phyloP scores from a whole-genome alignment of 2,888 invertebrate genomes.

The Laothoe populi region DNA sequence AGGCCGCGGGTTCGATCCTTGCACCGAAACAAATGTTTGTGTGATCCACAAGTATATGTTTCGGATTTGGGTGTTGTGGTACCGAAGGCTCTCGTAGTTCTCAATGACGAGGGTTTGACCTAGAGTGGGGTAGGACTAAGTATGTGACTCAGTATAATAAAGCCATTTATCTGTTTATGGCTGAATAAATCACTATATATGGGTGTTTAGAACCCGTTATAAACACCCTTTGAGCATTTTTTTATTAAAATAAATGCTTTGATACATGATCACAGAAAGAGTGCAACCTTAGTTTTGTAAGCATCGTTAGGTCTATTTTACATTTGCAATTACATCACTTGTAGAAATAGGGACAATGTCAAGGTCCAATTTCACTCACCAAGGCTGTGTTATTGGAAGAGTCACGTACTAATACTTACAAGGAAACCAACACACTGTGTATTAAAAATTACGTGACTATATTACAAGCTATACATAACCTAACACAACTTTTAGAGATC shows the following conservation, averaged over 20 bases:
- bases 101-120: too few relatives aligned
- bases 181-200: too few relatives aligned
- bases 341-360: constrained; percentile 68
- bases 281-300: constrained; percentile 60
- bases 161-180: too few relatives aligned
- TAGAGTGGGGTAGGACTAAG: too few relatives aligned
- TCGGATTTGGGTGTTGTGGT: too few relatives aligned
- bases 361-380: constrained; percentile 67
- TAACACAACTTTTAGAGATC: constrained; percentile 9
- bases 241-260: constrained; percentile 36
- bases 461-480: constrained; percentile 16
- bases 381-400: constrained; percentile 20
- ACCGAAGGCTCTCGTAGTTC: too few relatives aligned
- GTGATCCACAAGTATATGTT: too few relatives aligned
- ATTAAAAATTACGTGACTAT: constrained; percentile 22
- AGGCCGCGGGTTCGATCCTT: too few relatives aligned
- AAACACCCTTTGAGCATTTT: constrained; percentile 30
- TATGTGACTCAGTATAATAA: too few relatives aligned
- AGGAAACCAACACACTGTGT: constrained; percentile 11
- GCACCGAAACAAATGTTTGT: too few relatives aligned
- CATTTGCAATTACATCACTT: constrained; percentile 47
- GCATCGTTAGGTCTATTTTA: constrained; percentile 55
- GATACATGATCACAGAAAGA: constrained; percentile 44
- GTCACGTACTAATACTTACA: constrained; percentile 25
- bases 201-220: constrained; percentile 40